Evolutionary conservation across 2,113 vertebrate species (phyloP).

Genomic region (Ciconia maguari): DNA sequence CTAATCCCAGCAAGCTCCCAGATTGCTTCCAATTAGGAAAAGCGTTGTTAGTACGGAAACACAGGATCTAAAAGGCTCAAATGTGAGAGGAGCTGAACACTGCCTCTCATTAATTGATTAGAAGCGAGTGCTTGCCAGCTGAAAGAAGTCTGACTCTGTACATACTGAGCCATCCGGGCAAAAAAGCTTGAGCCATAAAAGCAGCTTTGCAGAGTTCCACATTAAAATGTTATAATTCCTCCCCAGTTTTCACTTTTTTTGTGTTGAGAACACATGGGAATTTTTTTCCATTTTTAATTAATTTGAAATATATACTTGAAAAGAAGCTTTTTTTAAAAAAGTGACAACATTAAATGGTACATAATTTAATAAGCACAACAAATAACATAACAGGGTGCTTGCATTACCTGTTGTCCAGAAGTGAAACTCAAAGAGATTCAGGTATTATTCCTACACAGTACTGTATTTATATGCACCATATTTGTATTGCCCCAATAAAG

Average conservation of each 20-base stretch:
- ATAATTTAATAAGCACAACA: background rate
- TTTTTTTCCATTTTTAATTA: background rate
- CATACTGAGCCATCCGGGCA: accelerated
- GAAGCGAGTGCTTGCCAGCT: background rate
- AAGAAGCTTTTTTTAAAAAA: background rate
- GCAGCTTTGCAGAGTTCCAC: background rate
- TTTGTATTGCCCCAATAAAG: background rate
- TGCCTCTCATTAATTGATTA: background rate
- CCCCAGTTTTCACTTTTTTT: background rate
- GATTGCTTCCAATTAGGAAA: background rate
- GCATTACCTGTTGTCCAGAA: background rate
- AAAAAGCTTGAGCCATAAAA: background rate
- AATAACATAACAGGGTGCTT: background rate
- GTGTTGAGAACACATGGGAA: background rate
- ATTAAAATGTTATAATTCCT: background rate
- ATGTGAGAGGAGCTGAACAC: background rate
- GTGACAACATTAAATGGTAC: background rate
- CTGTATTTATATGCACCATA: background rate
- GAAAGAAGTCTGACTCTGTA: background rate
- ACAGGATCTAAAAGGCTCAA: background rate
- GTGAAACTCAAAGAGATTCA: background rate
- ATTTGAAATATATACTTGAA: background rate
- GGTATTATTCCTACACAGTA: background rate
- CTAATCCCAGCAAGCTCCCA: background rate
- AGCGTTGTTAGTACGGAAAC: background rate